These are phyloP conservation scores for Phalera bucephala DNA, from an alignment of 2,888 invertebrate species.

Conservation along the genomic window DNA sequence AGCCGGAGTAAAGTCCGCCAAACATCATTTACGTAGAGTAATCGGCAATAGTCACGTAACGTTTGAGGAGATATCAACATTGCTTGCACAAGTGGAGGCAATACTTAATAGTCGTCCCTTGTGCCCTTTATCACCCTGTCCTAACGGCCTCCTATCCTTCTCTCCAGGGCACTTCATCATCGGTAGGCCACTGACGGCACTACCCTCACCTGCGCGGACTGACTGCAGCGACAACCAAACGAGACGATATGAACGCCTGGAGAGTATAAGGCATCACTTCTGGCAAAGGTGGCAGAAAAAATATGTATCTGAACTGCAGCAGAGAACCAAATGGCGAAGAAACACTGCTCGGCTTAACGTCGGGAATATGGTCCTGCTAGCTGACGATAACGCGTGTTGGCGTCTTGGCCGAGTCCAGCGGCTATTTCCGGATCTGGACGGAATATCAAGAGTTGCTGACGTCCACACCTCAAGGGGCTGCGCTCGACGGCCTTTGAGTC, in stretches of 20 bases:
- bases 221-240: background rate
- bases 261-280: constrained; percentile 15
- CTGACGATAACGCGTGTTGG: constrained; percentile 12
- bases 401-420: constrained; percentile 3
- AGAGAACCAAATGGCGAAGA: constrained; percentile 29
- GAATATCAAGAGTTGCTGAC: constrained; percentile 6
- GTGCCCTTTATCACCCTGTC: too few species aligned
- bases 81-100: too few species aligned
- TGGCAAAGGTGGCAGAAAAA: constrained; percentile 21
- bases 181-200: too few species aligned
- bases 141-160: too few species aligned
- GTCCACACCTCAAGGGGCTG: constrained; percentile 5
- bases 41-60: too few species aligned
- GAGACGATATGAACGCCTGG: constrained; percentile 9
- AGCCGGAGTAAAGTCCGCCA: too few species aligned
- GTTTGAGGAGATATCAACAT: too few species aligned
- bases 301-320: constrained; percentile 26
- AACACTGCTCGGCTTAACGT: constrained; percentile 7
- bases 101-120: too few species aligned
- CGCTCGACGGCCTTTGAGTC: constrained; percentile 5
- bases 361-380: constrained; percentile 15
- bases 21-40: too few species aligned
- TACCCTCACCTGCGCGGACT: too few species aligned
- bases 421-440: constrained; percentile 1
- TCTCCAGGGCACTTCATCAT: too few species aligned